Evolutionary conservation across 2,797 vertebrate species (phyloP).

Genomic region (Amblyraja radiata): DNA sequence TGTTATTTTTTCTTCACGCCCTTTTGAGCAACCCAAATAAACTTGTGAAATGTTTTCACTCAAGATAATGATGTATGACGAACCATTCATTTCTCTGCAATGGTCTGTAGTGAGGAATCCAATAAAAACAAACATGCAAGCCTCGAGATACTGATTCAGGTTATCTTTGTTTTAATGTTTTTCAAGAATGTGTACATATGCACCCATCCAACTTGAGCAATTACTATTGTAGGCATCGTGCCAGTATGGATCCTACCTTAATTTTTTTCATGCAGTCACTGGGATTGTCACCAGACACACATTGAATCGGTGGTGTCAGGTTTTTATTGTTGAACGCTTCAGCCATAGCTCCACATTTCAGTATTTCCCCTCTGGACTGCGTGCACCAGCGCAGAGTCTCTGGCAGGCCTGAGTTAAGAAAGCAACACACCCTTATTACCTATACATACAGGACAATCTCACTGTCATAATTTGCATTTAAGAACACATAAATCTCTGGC

Average conservation of each 20-base stretch:
- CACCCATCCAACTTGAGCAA: conserved; percentile 53
- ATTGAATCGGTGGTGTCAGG: conserved; percentile 71
- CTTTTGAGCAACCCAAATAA: neutral
- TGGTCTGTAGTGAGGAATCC: neutral
- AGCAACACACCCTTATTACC: neutral
- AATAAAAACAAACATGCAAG: neutral
- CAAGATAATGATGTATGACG: neutral
- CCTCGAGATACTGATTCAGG: neutral
- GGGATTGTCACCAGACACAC: conserved; percentile 65
- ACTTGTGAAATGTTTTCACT: neutral
- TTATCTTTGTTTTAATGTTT: neutral
- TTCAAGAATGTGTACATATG: neutral
- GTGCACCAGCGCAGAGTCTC: conserved; percentile 77
- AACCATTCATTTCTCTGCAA: neutral
- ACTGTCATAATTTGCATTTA: neutral
- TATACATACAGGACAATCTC: neutral
- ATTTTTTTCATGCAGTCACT: conserved; percentile 74
- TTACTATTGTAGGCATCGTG: conserved; percentile 28
- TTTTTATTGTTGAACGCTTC: conserved; percentile 58
- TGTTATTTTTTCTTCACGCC: too few species aligned
- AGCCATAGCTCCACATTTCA: conserved; percentile 79
- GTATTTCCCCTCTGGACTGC: conserved; percentile 69
- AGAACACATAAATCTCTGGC: neutral
- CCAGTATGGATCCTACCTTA: conserved; percentile 48
- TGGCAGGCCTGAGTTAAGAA: conserved; percentile 54